A percentile compares a stretch with the other conserved stretches of the same genome.
Conservation (phyloP, 2,797 vertebrate genomes). For the Cyprinella venusta region DNA sequence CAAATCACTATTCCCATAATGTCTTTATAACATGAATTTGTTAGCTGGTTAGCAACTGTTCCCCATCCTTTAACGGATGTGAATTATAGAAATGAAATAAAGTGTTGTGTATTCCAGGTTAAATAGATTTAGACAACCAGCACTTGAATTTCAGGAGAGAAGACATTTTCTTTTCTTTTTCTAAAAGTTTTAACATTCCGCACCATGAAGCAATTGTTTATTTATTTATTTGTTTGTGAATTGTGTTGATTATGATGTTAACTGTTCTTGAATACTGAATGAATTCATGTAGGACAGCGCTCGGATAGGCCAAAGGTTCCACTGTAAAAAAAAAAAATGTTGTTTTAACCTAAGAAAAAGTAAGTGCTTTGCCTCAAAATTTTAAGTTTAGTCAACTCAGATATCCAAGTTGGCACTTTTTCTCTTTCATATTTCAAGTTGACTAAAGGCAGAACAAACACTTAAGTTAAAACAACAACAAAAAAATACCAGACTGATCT, state of each 20-base stretch:
- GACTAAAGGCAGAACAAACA: too few relatives aligned
- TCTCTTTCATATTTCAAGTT: too few relatives aligned
- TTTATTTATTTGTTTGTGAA: neutral
- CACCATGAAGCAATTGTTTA: neutral
- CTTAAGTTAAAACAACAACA: too few relatives aligned
- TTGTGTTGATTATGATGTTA: neutral
- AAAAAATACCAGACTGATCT: too few relatives aligned
- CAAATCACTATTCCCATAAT: neutral
- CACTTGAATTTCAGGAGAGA: neutral
- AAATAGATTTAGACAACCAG: neutral
- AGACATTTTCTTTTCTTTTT: neutral
- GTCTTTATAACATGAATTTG: neutral
- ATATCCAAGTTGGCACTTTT: too few relatives aligned
- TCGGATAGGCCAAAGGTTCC: slow-evolving; percentile 14
- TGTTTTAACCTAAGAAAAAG: too few relatives aligned
- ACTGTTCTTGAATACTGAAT: neutral
- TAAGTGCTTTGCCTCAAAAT: too few relatives aligned
- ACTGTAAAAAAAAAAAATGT: too few relatives aligned
- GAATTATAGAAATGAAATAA: neutral
- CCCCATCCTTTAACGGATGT: neutral
- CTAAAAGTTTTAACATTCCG: neutral
- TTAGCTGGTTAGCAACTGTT: neutral
- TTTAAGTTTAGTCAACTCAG: too few relatives aligned
- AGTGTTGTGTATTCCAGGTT: neutral
- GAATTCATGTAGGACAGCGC: slow-evolving; percentile 69